Evolutionary conservation across 2,797 vertebrate species (phyloP).

Genomic region (Geotria australis): DNA sequence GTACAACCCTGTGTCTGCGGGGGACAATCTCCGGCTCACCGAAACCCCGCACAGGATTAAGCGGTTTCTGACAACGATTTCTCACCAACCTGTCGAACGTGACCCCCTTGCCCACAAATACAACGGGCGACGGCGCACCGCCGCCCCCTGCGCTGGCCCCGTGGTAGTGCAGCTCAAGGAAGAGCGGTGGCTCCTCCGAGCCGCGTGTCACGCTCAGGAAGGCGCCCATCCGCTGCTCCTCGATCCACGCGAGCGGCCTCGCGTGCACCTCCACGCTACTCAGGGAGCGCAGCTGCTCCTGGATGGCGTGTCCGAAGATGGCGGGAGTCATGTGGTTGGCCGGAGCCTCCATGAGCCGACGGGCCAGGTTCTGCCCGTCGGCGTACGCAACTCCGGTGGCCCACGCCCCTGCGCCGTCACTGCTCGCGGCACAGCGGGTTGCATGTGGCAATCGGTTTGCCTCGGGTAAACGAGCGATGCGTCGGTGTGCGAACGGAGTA

Average conservation of each 20-base stretch:
- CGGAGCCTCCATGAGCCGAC: slow-evolving; percentile 65
- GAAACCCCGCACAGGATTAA: too few relatives aligned
- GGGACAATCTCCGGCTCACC: too few relatives aligned
- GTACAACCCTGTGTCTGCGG: too few relatives aligned
- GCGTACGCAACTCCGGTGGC: slow-evolving; percentile 40
- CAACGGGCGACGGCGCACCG: slow-evolving; percentile 18
- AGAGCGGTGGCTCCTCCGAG: slow-evolving; percentile 61
- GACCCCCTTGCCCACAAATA: slow-evolving; percentile 78
- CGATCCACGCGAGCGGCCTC: slow-evolving; percentile 36
- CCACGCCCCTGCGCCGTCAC: slow-evolving; percentile 28
- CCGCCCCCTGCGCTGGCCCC: slow-evolving; percentile 9
- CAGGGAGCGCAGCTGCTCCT: slow-evolving; percentile 21
- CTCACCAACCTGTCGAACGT: slow-evolving; percentile 89
- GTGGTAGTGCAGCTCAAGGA: slow-evolving; percentile 65
- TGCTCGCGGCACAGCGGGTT: slow-evolving; percentile 5
- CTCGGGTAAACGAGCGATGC: too few relatives aligned
- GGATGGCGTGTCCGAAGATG: slow-evolving; percentile 40
- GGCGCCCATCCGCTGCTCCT: slow-evolving; percentile 57
- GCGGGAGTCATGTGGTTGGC: slow-evolving; percentile 68
- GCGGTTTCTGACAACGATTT: too few relatives aligned
- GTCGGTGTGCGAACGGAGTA: too few relatives aligned
- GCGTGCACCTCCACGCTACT: slow-evolving; percentile 17
- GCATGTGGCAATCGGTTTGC: too few relatives aligned
- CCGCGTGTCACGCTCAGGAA: slow-evolving; percentile 80
- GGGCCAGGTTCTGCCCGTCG: slow-evolving; percentile 68